phyloP scores from a whole-genome alignment of 2,797 vertebrate species.

The Myotis vivesi region DNA sequence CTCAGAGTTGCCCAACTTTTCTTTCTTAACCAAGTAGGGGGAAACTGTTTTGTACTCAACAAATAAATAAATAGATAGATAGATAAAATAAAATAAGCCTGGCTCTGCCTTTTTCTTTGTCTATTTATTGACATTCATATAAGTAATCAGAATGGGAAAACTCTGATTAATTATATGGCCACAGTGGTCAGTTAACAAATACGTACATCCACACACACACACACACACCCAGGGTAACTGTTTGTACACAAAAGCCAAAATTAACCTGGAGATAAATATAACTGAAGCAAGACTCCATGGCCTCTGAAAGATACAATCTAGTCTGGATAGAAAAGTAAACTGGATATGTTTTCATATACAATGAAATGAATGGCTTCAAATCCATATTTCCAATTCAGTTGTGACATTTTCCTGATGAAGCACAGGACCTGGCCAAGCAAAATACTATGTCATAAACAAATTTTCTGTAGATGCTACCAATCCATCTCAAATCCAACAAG shows the following conservation, averaged over 20 bases:
- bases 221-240: neutral
- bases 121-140: neutral
- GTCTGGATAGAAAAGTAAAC: neutral
- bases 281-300: neutral
- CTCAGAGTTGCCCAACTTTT: conserved; percentile 25
- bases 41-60: neutral
- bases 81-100: neutral
- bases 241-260: neutral
- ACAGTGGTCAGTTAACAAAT: rapidly evolving
- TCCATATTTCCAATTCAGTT: conserved; percentile 19
- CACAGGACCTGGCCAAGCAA: neutral
- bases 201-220: neutral
- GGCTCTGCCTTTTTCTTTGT: neutral
- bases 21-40: conserved; percentile 6
- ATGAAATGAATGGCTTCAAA: conserved; percentile 30
- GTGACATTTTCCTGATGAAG: conserved; percentile 22
- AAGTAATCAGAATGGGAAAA: conserved; percentile 42
- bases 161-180: neutral
- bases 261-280: neutral
- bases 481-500: conserved; percentile 35
- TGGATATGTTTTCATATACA: neutral
- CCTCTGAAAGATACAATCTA: neutral
- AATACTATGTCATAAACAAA: neutral
- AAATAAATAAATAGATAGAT: neutral
- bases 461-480: neutral